Evolutionary conservation across 2,113 vertebrate species (phyloP).

Genomic region (Toxostoma redivivum): DNA sequence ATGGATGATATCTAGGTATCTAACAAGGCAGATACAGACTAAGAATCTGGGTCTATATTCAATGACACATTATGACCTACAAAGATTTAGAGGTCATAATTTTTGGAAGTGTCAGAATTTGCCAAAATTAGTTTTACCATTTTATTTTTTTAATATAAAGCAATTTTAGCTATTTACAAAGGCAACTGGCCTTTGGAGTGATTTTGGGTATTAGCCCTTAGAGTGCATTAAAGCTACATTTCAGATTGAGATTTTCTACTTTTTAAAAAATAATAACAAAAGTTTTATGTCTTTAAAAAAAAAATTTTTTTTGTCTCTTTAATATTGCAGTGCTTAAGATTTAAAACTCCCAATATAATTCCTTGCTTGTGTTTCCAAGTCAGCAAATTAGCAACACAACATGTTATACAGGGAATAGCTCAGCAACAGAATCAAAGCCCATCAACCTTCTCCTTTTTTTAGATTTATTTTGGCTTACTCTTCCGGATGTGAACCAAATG

Average conservation of each 20-base stretch:
- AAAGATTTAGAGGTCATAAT: background rate
- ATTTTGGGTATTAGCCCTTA: background rate
- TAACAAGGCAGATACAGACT: background rate
- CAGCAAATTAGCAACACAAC: slow-evolving; percentile 34
- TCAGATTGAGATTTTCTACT: background rate
- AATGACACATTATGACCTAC: background rate
- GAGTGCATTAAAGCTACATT: background rate
- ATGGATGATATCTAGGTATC: background rate
- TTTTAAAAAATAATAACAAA: background rate
- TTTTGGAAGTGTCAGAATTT: background rate
- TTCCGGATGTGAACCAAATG: background rate
- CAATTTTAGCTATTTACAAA: background rate
- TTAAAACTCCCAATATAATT: background rate
- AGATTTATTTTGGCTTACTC: slow-evolving; percentile 12
- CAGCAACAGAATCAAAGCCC: slow-evolving; percentile 2
- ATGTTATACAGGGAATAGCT: background rate
- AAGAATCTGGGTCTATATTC: background rate
- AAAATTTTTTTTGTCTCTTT: background rate
- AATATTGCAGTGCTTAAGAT: slow-evolving; percentile 5
- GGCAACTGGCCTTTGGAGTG: background rate
- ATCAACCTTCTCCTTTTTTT: background rate
- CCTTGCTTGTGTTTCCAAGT: background rate
- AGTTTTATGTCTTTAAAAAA: background rate
- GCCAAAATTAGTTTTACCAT: background rate
- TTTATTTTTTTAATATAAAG: background rate